Evolutionary conservation across 1,140 invertebrate genomes (phyloP).

Genomic region (Oscheius sp.): DNA sequence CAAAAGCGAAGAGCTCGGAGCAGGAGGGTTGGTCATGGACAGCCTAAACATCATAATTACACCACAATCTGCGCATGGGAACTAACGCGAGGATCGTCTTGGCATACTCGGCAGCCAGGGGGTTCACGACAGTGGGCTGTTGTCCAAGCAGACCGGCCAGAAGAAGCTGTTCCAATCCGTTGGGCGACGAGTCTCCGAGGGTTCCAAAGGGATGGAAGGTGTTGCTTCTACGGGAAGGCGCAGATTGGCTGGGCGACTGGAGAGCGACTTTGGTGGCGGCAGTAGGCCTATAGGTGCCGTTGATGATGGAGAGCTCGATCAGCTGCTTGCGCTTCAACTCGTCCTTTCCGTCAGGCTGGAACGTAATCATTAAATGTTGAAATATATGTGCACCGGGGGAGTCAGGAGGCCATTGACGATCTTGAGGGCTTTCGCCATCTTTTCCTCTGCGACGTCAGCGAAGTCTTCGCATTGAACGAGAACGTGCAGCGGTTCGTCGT

Average conservation of each 20-base stretch:
- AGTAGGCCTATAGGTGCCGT: conserved; percentile 81
- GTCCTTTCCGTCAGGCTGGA: conserved; percentile 97
- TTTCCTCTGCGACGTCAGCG: conserved; percentile 87
- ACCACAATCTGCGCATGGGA: no score
- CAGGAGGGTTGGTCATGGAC: not conserved
- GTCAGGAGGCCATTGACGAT: conserved; percentile 92
- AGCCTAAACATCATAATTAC: not conserved
- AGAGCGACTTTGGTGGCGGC: conserved; percentile 23
- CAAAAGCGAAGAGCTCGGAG: not conserved
- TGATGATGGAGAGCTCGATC: conserved; percentile 99
- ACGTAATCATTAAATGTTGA: not conserved
- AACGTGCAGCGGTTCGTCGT: conserved; percentile 94
- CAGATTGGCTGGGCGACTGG: not conserved
- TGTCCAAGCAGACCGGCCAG: no score
- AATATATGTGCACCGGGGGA: conserved; percentile 63
- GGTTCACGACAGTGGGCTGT: no score
- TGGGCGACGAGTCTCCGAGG: no score
- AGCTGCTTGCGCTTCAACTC: conserved; percentile 98
- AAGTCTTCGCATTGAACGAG: conserved; percentile 96
- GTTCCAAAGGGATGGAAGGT: no score
- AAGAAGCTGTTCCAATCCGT: no score
- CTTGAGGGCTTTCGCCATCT: conserved; percentile 90
- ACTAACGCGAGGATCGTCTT: no score
- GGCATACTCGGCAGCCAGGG: no score
- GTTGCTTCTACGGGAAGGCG: no score